A percentile compares a stretch with the other conserved stretches of the same genome.
These are phyloP conservation scores for Gymnarchus niloticus DNA, from an alignment of 2,113 vertebrate genomes.

Conservation along the genomic window DNA sequence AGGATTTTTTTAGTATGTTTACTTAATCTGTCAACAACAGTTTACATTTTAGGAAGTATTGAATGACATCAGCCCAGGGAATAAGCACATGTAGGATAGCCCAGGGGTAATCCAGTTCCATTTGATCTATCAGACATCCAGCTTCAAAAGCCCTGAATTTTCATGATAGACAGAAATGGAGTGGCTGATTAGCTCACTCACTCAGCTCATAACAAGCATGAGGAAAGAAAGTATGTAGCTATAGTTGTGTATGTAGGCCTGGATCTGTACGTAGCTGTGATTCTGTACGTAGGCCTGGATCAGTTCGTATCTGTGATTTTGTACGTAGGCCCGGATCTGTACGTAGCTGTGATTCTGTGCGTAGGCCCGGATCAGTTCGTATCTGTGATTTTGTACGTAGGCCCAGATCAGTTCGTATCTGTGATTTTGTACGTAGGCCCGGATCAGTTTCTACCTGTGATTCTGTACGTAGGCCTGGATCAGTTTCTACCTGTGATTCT, in stretches of 20 bases:
- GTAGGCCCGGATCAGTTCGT: not conserved
- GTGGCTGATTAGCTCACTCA: too few species aligned
- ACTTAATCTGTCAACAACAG: not conserved
- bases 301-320: not conserved
- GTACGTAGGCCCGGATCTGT: too few species aligned
- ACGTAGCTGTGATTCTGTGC: not conserved
- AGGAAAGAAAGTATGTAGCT: not conserved
- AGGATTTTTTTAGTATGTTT: slow-evolving; percentile 10
- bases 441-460: not conserved
- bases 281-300: not conserved
- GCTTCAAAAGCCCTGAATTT: not conserved
- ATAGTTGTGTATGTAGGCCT: not conserved
- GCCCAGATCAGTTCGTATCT: too few species aligned
- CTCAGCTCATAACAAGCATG: not conserved
- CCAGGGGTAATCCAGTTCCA: not conserved
- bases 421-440: not conserved
- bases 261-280: not conserved
- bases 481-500: not conserved
- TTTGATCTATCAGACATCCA: not conserved
- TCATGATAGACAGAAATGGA: not conserved
- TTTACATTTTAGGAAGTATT: not conserved
- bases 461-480: too few species aligned
- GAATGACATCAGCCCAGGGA: not conserved
- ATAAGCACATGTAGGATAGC: not conserved
- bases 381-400: not conserved